Evolutionary conservation across 1,140 invertebrate genomes (phyloP).

Genomic region (Drosophila eugracilis): DNA sequence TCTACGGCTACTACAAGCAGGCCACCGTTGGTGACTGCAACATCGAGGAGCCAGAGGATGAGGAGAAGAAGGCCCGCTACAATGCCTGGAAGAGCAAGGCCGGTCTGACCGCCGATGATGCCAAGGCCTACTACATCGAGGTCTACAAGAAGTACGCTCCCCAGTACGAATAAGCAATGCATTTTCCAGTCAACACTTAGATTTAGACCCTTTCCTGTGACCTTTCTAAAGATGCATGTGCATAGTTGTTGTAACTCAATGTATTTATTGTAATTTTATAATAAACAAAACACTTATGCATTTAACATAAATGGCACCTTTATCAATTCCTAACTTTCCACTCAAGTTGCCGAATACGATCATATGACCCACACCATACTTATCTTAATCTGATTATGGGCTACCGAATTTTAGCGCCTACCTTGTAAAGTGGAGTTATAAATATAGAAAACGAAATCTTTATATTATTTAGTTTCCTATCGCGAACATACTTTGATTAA

Average conservation of each 20-base stretch:
- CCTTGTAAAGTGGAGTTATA: background rate
- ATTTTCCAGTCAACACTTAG: conserved; percentile 16
- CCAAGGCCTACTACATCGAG: conserved; percentile 93
- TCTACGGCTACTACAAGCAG: conserved; percentile 97
- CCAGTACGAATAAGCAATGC: conserved; percentile 65
- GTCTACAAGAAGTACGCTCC: conserved; percentile 89
- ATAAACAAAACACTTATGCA: conserved; percentile 48
- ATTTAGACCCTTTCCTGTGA: conserved; percentile 6
- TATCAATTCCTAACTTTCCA: conserved; percentile 18
- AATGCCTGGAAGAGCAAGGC: conserved; percentile 95
- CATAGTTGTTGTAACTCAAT: conserved; percentile 14
- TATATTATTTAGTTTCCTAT: background rate
- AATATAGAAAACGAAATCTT: background rate
- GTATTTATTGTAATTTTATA: conserved; percentile 58
- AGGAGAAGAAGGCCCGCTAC: conserved; percentile 98
- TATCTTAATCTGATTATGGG: conserved; percentile 22
- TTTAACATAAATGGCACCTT: conserved; percentile 12
- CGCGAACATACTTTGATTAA: background rate
- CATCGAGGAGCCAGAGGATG: conserved; percentile 93
- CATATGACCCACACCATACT: conserved; percentile 15
- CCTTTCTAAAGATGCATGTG: conserved; percentile 14
- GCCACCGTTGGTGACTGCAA: conserved; percentile 94
- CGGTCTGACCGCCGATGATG: conserved; percentile 91
- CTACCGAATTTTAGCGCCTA: background rate
- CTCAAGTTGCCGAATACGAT: conserved; percentile 2